Evolutionary conservation across 1,140 invertebrate genomes (phyloP).

Genomic region (Lamellibrachia luymesi): DNA sequence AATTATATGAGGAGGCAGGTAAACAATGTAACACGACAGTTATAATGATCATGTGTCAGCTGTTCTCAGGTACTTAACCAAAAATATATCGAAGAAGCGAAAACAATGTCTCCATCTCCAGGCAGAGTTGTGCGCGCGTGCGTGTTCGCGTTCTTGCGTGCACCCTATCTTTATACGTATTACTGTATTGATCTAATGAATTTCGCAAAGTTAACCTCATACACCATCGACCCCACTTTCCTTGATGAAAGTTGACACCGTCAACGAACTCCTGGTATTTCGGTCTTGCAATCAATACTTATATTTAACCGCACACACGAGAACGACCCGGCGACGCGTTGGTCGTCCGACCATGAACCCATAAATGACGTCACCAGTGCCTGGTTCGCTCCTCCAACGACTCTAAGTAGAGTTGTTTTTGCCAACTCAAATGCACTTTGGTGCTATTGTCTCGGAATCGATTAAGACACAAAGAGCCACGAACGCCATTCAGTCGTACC

Average conservation of each 20-base stretch:
- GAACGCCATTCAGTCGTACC: not conserved
- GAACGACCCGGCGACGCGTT: not conserved
- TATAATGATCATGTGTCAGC: too few relatives aligned
- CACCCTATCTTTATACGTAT: not conserved
- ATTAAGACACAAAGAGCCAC: not conserved
- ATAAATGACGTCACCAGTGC: not conserved
- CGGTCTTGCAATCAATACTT: not conserved
- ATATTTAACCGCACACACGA: not conserved
- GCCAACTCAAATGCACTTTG: not conserved
- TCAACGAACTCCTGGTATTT: not conserved
- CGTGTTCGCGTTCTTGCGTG: not conserved
- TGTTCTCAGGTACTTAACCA: too few relatives aligned
- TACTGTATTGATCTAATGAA: not conserved
- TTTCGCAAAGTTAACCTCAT: not conserved
- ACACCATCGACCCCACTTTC: not conserved
- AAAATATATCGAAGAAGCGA: too few relatives aligned
- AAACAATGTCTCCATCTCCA: too few relatives aligned
- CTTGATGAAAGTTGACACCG: not conserved
- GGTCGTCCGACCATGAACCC: too few relatives aligned
- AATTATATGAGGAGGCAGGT: too few relatives aligned
- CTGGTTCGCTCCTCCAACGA: not conserved
- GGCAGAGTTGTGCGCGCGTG: not conserved
- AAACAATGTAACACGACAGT: too few relatives aligned
- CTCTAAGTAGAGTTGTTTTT: constrained; percentile 1
- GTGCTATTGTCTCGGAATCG: not conserved